Percentiles rank a stretch among this genome's conserved stretches.
Conservation (phyloP, 37 sponge, comb jelly and placozoan genomes). For the Aphrocallistes beatrix region DNA sequence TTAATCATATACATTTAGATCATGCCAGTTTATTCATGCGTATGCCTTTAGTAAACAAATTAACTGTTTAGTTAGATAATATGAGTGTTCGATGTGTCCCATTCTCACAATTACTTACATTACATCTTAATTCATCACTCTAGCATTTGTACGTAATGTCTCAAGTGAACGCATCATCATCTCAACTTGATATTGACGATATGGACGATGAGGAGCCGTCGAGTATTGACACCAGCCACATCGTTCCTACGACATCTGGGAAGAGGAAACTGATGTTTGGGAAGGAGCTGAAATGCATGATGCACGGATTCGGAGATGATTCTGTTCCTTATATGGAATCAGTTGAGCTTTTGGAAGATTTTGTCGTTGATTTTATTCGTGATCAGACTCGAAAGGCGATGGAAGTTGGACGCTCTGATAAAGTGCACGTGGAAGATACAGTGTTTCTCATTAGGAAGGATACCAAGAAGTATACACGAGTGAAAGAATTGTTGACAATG, state of each 20-base stretch:
- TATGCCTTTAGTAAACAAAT: too few species aligned
- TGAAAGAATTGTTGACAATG: conserved; percentile 80
- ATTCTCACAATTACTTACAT: too few species aligned
- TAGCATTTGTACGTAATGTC: too few species aligned
- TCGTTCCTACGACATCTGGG: not conserved
- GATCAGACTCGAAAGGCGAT: conserved; percentile 80
- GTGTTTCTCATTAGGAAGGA: conserved; percentile 79
- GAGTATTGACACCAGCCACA: not conserved
- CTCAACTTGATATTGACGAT: not conserved
- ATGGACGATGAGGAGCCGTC: not conserved
- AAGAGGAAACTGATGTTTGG: conserved; percentile 51
- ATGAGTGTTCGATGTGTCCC: too few species aligned
- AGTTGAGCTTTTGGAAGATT: conserved; percentile 79
- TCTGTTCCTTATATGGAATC: conserved; percentile 76
- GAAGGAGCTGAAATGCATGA: conserved; percentile 80
- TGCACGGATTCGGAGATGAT: conserved; percentile 99
- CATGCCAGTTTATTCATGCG: too few species aligned
- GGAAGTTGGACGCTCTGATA: conserved; percentile 81
- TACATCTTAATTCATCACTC: too few species aligned
- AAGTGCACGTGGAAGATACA: conserved; percentile 84
- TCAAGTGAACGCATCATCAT: not conserved
- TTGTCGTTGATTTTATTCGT: conserved; percentile 65
- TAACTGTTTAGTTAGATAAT: too few species aligned
- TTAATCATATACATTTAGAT: too few species aligned
- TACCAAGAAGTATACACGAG: conserved; percentile 76